phyloP scores from a whole-genome alignment of 2,888 invertebrate species.

The Scaptomyza parva region DNA sequence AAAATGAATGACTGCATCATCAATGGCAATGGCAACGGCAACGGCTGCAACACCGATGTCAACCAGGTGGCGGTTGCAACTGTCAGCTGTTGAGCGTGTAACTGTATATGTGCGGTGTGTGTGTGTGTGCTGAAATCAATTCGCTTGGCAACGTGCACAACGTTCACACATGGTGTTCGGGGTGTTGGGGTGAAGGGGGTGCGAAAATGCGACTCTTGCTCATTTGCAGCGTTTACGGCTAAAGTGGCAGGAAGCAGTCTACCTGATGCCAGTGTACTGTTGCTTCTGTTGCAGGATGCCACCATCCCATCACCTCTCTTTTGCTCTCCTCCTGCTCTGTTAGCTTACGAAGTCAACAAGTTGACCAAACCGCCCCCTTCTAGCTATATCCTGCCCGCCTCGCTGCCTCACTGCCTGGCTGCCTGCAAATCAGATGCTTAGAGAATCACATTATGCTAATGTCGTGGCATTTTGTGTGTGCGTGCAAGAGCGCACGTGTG shows the following conservation, averaged over 20 bases:
- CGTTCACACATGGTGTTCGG: constrained; percentile 24
- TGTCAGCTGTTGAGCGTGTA: constrained; percentile 1
- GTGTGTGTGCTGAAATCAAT: constrained; percentile 42
- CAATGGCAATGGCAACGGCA: constrained; percentile 64
- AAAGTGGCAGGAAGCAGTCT: constrained; percentile 71
- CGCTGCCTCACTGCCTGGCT: constrained; percentile 31
- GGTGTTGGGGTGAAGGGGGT: constrained; percentile 4
- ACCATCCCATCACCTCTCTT: background rate
- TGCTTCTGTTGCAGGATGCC: constrained; percentile 25
- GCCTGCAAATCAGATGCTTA: constrained; percentile 70
- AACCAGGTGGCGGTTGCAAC: constrained; percentile 10
- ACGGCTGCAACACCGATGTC: constrained; percentile 45
- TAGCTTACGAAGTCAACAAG: constrained; percentile 65
- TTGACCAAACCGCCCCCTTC: constrained; percentile 63
- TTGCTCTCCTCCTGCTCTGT: background rate
- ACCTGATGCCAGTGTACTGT: constrained; percentile 16
- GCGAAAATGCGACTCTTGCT: constrained; percentile 64
- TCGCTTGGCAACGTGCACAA: constrained; percentile 28
- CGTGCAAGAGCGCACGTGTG: constrained; percentile 3
- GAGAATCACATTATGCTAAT: constrained; percentile 75
- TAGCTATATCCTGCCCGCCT: constrained; percentile 34
- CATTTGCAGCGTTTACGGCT: constrained; percentile 73
- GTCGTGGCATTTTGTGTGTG: constrained; percentile 57
- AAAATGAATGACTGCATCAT: constrained; percentile 76
- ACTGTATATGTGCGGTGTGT: background rate